Evolutionary conservation across 92 coral and sea anemone species (phyloP), one percentile per base, ranked within the genome.

Genomic region (Anthopleura xanthogrammica): DNA sequence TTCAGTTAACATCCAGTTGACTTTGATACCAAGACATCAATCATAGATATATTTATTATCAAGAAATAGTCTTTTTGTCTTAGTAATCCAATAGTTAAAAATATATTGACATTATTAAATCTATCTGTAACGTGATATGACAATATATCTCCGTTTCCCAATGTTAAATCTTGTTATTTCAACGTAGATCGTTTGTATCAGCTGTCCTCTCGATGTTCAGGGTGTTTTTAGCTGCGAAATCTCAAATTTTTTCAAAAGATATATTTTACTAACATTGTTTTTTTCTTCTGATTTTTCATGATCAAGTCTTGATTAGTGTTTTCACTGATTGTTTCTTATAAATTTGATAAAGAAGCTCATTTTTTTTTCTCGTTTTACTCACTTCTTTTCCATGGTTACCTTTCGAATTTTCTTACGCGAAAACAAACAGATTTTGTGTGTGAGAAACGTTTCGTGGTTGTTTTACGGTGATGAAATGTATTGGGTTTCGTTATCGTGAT

Each of bases 1-100:
- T 93, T 91, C 60, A 93, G 98, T 85, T 93, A 94, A 91, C 98
- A 85, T 60, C 85, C 57, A 66, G 76, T 56, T 16, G 16, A 17
- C 74, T 68, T 68, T 68, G 74, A 68, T 68, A 68, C 74, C 74
- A 12, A n/a, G 42, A 20, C 76, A 52, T 7, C 11, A n/a, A 83
- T 72, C 75, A 43, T 9, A 76, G 74, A 68, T 68, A 29, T 81
- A 81, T 81, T 81, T 81, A 81, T 81, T 81, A 22, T n/a, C 75
- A 20, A 52, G 36, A 77, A 8, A 23, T 43, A 58, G 23, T 19
- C 82, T 60, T 14, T 40, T 74, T 79, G 60, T 80, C 23, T 60
- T 74, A 36, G 75, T 80, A 60, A 64, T 62, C 82, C 39, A 60
- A 79, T 17, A 62, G 83, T 36, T 19, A 24, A 10, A 68, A n/a